These are phyloP conservation scores for Darevskia nairensis DNA, from an alignment of 2,797 vertebrate genomes.

Conservation along the genomic window DNA sequence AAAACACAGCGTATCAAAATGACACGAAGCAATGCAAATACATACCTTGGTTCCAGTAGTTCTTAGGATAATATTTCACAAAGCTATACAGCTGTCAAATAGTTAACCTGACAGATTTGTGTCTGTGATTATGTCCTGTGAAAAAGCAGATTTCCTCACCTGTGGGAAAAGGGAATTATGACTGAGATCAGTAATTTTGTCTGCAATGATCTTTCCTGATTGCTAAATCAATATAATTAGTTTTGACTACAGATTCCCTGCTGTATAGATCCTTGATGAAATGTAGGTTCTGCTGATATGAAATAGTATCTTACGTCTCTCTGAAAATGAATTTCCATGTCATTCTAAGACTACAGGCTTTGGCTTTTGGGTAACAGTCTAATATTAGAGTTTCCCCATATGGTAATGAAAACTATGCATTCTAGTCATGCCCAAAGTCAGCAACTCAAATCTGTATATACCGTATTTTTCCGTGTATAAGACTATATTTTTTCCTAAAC, in stretches of 20 bases:
- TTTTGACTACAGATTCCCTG: constrained; percentile 6
- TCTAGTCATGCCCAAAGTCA: constrained; percentile 55
- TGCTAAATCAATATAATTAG: background rate
- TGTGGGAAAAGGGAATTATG: background rate
- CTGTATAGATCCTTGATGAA: background rate
- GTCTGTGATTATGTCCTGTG: background rate
- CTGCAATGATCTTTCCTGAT: constrained; percentile 24
- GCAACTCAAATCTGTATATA: background rate
- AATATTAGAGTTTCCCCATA: constrained; percentile 38
- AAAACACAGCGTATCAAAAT: background rate
- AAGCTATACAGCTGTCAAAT: background rate
- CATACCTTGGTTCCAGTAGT: background rate
- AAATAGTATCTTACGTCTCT: constrained; percentile 27
- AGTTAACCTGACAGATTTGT: constrained; percentile 1
- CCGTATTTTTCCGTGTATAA: too few species aligned
- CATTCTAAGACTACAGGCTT: constrained; percentile 52
- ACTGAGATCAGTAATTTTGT: background rate
- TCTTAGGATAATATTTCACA: constrained; percentile 12
- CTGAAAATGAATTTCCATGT: constrained; percentile 46
- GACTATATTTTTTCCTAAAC: too few species aligned
- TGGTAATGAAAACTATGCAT: constrained; percentile 37
- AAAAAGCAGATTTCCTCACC: constrained; percentile 19
- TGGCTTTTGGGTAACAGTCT: constrained; percentile 49
- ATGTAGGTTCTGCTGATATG: constrained; percentile 29
- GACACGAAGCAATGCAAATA: background rate